Evolutionary conservation across 2,888 invertebrate genomes (phyloP), one percentile per base, ranked within the genome.

Genomic region (Troglohyphantes excavatus): DNA sequence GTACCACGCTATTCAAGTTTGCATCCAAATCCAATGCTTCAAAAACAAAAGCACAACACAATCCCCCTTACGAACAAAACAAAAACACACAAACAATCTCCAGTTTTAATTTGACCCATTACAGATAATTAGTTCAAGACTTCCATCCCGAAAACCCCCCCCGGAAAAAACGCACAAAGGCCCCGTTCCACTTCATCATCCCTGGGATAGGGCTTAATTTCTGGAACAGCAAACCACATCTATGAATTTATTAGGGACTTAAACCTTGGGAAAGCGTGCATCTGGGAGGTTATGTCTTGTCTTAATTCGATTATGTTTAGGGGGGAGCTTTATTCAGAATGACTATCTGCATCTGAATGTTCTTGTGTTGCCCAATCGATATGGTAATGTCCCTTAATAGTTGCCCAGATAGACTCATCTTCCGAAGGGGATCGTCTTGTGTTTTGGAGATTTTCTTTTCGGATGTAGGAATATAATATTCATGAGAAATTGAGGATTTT

Each of bases 221-320:
- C 53, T 53, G 53, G n/a, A 53, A 13, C 39, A 39, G 53, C n/a
- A 53, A n/a, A 53, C 53, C 53, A n/a, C 53, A 53, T 53, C 53
- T 53, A 53, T 53, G 53, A 53, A 53, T 53, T 53, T 53, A 53
- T 53, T 53, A 53, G 53, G 53, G n/a, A 53, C 53, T 53, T 53
- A 53, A 53, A n/a, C 53, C 53, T 63, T 78, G 78, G 63, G 78
- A 78, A 78, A 43, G 43, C n/a, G 78, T 63, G 43, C 78, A 78
- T 78, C 78, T 78, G 78, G 65, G 43, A 65, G 63, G 26, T 39
- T 23, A 27, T 53, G 75, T 39, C 39, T 63, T 61, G 61, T 17
- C 33, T 26, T 78, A 78, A 78, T 78, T 78, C 78, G 39, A 33
- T 78, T 78, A 78, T 78, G 59, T 26, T 27, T 29, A 68, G 17